Evolutionary conservation across 2,888 invertebrate species (phyloP), one percentile per base, ranked within the genome.

Genomic region (Rhopalosiphum nymphaeae): DNA sequence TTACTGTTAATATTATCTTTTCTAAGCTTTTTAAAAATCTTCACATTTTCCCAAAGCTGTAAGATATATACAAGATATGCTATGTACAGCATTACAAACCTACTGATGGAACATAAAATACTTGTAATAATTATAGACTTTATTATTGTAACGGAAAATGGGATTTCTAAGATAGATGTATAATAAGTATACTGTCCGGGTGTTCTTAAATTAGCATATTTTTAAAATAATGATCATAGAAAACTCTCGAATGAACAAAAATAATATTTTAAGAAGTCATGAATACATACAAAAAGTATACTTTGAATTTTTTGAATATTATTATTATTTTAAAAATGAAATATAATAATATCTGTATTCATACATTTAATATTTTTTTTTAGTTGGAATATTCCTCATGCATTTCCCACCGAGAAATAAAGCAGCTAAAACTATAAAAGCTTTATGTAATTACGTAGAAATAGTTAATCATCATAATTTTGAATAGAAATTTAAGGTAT

Each of bases 181-280:
- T 88, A 49, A 29, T 67, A 42, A 88, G 42, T 46, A 57, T 42
- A 91, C n/a, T 2, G 25, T 42, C 88, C 67, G 88, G 67, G 89
- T 78, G 78, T 44, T 29, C 42, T 21, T 44, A 42, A 88, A 92
- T 88, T 88, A 92, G 10, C 92, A 61, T 88, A 88, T 92, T 92
- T 92, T 87, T 61, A 61, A 49, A 21, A 88, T 42, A 88, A 88
- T 53, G 88, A 29, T 44, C 88, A n/a, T 88, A 78, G 88, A 92
- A 78, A 44, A 88, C 29, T 67, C 13, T 78, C 5, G 29, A 29
- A 10, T 42, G 29, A 67, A 67, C 5, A 9, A 85, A 89, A n/a
- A 86, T 57, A 29, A 42, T 61, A 87, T 49, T 92, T 53, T 42
- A 36, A 4, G 42, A 29, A 78, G 53, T 42, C 88, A 44, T 67